Conservation (phyloP, 2,113 vertebrate species). For the Myiozetetes cayanensis region DNA sequence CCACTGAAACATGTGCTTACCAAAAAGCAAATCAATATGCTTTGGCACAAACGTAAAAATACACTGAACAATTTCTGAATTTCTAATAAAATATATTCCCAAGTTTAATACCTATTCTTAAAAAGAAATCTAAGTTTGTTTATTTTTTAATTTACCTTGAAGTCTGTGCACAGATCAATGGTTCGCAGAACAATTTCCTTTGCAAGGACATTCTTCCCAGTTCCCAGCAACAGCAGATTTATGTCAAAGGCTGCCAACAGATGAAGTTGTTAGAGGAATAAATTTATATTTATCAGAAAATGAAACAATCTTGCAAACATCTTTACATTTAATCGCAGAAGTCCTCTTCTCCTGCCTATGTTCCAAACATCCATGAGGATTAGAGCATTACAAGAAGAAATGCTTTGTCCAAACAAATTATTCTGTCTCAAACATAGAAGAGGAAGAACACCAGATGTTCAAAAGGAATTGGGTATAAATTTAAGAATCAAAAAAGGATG, state of each 20-base stretch:
- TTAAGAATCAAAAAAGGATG: slow-evolving; percentile 44
- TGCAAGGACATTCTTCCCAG: background rate
- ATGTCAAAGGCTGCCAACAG: background rate
- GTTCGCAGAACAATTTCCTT: background rate
- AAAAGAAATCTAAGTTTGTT: background rate
- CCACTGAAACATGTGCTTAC: background rate
- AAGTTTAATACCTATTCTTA: background rate
- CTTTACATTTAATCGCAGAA: background rate
- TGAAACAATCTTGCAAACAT: slow-evolving; percentile 13
- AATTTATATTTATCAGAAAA: background rate
- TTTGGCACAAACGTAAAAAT: background rate
- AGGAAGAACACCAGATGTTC: slow-evolving; percentile 65
- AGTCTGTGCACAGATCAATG: background rate
- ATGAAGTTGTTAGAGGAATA: background rate
- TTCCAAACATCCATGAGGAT: slow-evolving; percentile 32
- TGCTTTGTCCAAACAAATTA: slow-evolving; percentile 28
- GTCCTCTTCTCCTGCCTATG: background rate
- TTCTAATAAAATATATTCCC: background rate
- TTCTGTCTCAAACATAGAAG: slow-evolving; percentile 29
- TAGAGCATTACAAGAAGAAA: slow-evolving; percentile 54
- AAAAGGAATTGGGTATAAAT: slow-evolving; percentile 44
- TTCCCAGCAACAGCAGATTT: background rate
- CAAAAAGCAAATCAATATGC: background rate
- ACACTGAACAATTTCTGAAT: background rate
- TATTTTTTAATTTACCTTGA: background rate